Evolutionary conservation across 2,113 vertebrate genomes (phyloP).

Genomic region (Climacteris rufus): DNA sequence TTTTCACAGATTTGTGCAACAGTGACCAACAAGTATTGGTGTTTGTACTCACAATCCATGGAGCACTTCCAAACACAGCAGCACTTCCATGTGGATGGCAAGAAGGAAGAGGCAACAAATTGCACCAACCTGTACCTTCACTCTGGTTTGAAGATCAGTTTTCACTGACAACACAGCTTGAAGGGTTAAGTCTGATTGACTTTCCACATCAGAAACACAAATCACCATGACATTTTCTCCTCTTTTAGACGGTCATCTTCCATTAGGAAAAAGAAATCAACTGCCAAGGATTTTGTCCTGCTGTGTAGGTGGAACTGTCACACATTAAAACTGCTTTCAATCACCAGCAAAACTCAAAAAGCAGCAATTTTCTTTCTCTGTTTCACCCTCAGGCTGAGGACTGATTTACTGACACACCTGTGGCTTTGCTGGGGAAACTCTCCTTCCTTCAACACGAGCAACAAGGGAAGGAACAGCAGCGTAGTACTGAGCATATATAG

Average conservation of each 20-base stretch:
- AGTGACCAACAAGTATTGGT: not conserved
- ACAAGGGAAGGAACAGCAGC: not conserved
- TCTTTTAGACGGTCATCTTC: not conserved
- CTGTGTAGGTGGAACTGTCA: conserved; percentile 23
- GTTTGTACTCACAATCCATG: not conserved
- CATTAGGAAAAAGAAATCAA: not conserved
- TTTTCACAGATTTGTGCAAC: not conserved
- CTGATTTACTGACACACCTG: not conserved
- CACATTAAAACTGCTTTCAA: conserved; percentile 5
- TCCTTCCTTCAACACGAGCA: not conserved
- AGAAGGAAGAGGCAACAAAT: not conserved
- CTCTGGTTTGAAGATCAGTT: not conserved
- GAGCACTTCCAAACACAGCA: not conserved
- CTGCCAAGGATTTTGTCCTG: not conserved
- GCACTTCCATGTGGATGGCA: not conserved
- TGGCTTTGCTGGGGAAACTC: not conserved
- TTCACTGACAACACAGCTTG: not conserved
- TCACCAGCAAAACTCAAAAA: not conserved
- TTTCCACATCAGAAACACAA: not conserved
- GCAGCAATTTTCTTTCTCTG: not conserved
- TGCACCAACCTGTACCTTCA: not conserved
- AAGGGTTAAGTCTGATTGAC: not conserved
- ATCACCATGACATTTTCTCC: not conserved
- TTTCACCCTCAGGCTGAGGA: not conserved
- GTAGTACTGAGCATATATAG: not conserved